A percentile compares a stretch with the other conserved stretches of the same genome.
Conservation (phyloP, 2,113 vertebrate genomes). For the Clarias batrachus region DNA sequence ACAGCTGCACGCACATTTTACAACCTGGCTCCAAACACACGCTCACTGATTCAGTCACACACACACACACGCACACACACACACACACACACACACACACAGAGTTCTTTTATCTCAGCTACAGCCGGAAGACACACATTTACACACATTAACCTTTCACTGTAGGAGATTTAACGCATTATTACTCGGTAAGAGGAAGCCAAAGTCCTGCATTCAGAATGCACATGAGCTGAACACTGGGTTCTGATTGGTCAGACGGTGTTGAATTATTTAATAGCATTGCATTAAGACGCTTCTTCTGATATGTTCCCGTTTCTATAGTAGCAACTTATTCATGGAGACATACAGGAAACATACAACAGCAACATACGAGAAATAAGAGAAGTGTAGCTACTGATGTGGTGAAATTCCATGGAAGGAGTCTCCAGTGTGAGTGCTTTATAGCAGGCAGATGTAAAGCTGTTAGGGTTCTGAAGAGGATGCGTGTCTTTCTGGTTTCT, state of each 20-base stretch:
- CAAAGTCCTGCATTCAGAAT: not conserved
- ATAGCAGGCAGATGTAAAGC: not conserved
- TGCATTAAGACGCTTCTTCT: too few relatives aligned
- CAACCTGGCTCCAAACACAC: slow-evolving; percentile 43
- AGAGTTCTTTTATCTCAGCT: slow-evolving; percentile 38
- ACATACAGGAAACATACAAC: too few relatives aligned
- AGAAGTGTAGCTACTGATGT: too few relatives aligned
- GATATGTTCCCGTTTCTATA: not conserved
- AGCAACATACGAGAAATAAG: too few relatives aligned
- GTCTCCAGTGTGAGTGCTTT: not conserved
- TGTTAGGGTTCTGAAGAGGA: not conserved
- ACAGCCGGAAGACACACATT: not conserved
- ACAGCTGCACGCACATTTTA: slow-evolving; percentile 23
- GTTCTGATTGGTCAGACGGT: not conserved
- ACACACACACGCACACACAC: slow-evolving; percentile 34
- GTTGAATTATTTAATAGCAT: not conserved
- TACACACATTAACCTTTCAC: not conserved
- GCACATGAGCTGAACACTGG: not conserved
- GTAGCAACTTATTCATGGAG: too few relatives aligned
- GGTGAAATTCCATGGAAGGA: not conserved
- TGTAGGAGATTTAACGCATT: not conserved
- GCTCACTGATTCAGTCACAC: slow-evolving; percentile 10
- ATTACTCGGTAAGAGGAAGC: not conserved
- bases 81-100: slow-evolving; percentile 21
- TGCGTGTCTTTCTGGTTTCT: too few relatives aligned